Evolutionary conservation across 2,888 invertebrate species (phyloP).

Genomic region (Agapetus fuscipes): DNA sequence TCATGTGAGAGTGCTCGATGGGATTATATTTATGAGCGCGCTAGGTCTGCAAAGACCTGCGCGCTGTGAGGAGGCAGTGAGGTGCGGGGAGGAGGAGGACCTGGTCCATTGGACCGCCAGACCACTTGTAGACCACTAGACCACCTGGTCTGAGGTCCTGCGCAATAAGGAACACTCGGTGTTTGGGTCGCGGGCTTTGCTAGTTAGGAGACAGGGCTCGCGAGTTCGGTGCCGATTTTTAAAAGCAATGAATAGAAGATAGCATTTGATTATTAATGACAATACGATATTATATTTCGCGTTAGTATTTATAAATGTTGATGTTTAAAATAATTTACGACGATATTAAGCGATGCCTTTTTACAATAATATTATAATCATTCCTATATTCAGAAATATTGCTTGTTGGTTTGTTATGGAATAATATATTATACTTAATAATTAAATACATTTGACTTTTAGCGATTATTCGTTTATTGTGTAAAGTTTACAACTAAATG

Average conservation of each 20-base stretch:
- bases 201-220: conserved; percentile 6
- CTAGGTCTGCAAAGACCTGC: background rate
- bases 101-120: background rate
- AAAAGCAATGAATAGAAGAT: conserved; percentile 11
- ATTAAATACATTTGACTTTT: too few species aligned
- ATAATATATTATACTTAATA: background rate
- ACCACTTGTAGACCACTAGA: background rate
- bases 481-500: too few species aligned
- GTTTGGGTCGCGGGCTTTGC: too few species aligned
- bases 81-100: conserved; percentile 1
- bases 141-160: too few species aligned
- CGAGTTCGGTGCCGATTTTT: conserved; percentile 7
- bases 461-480: too few species aligned
- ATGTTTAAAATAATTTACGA: conserved; percentile 7
- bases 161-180: too few species aligned
- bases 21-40: background rate
- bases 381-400: background rate
- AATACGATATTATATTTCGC: conserved; percentile 15
- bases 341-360: background rate
- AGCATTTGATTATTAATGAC: conserved; percentile 15
- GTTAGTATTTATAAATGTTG: conserved; percentile 8
- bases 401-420: background rate
- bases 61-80: conserved; percentile 6
- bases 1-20: background rate
- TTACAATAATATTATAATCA: background rate